Evolutionary conservation across 30 jellyfish, hydroid and myxozoan genomes (phyloP).

Genomic region (Mastigias papua): DNA sequence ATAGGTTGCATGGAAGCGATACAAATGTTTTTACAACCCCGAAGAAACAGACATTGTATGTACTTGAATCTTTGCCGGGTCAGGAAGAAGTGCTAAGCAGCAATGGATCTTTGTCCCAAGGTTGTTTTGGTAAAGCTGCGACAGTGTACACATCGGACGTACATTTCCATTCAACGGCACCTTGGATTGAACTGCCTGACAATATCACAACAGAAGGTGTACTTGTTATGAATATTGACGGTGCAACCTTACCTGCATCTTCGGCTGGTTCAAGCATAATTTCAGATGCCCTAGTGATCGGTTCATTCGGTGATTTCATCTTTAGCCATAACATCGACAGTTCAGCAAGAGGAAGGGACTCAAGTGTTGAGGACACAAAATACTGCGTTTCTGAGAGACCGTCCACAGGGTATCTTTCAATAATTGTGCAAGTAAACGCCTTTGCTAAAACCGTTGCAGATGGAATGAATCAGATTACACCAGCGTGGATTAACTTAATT

Average conservation of each 20-base stretch:
- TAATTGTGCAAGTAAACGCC: conserved; percentile 54
- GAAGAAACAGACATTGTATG: conserved; percentile 20
- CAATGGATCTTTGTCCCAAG: conserved; percentile 40
- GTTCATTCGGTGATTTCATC: conserved; percentile 21
- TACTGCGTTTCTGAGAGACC: conserved; percentile 42
- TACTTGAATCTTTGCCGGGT: not conserved
- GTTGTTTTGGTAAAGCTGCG: not conserved
- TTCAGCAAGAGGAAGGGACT: no score
- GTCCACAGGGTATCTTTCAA: conserved; percentile 56
- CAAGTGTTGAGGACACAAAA: not conserved
- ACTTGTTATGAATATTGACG: conserved; percentile 33
- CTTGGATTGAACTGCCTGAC: conserved; percentile 20
- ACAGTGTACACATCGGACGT: not conserved
- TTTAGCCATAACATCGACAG: not conserved
- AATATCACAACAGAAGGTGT: conserved; percentile 44
- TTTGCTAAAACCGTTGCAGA: conserved; percentile 61
- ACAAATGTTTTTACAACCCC: conserved; percentile 40
- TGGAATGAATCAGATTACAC: conserved; percentile 59
- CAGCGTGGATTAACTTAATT: conserved; percentile 43
- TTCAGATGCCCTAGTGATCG: not conserved
- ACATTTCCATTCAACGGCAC: conserved; percentile 42
- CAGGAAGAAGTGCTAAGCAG: not conserved
- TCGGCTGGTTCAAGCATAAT: conserved; percentile 39
- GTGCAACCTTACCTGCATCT: conserved; percentile 51
- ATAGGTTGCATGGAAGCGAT: conserved; percentile 32